Percentiles rank a stretch among this genome's conserved stretches.
These are phyloP conservation scores for Aleiodes leptofemur DNA, from an alignment of 2,888 invertebrate genomes.

Conservation along the genomic window DNA sequence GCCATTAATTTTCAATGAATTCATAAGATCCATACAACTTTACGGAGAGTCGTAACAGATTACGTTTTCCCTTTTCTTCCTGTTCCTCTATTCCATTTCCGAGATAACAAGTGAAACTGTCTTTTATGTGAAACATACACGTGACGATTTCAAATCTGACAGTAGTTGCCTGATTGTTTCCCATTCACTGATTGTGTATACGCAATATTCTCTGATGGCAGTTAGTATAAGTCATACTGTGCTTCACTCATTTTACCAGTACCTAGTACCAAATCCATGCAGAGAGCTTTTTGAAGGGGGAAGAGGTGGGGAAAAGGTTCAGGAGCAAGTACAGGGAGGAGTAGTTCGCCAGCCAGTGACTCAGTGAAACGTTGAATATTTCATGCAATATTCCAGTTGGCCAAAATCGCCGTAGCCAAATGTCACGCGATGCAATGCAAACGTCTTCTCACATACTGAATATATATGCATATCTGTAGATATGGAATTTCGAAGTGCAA, in stretches of 20 bases:
- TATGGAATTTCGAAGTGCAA: not conserved
- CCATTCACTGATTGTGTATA: conserved; percentile 23
- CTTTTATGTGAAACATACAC: conserved; percentile 10
- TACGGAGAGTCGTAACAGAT: too few relatives aligned
- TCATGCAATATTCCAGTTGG: conserved; percentile 44
- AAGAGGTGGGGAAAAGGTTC: not conserved
- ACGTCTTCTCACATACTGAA: conserved; percentile 26
- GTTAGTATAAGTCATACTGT: not conserved
- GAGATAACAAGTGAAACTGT: not conserved
- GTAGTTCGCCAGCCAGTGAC: conserved; percentile 5
- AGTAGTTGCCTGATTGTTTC: conserved; percentile 2
- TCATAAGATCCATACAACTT: too few relatives aligned
- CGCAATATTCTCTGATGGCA: conserved; percentile 9
- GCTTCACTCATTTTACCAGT: conserved; percentile 5
- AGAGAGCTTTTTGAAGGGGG: not conserved
- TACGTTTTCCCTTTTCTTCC: too few relatives aligned
- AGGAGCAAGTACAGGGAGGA: conserved; percentile 17
- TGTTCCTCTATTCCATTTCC: too few relatives aligned
- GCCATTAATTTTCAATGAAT: too few relatives aligned
- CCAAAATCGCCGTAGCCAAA: conserved; percentile 35
- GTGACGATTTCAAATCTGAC: conserved; percentile 9
- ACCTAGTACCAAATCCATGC: conserved; percentile 10
- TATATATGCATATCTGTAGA: conserved; percentile 23
- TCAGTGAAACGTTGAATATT: conserved; percentile 46
- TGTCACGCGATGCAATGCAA: conserved; percentile 38